Evolutionary conservation across 2,888 invertebrate species (phyloP).

Genomic region (Pseudococcus longispinus): DNA sequence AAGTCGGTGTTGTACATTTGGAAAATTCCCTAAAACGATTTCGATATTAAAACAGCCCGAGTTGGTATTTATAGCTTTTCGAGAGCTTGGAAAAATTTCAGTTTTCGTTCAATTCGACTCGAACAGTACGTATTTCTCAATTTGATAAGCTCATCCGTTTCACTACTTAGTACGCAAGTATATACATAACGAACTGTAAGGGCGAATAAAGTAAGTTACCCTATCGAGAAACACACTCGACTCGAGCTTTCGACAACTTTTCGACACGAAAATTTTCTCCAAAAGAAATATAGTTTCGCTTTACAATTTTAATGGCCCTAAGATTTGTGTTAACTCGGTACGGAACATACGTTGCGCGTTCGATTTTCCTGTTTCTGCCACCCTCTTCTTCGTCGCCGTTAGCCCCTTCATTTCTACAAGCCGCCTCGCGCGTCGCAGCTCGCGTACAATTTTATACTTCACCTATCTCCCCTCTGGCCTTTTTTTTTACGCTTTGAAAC

Average conservation of each 20-base stretch:
- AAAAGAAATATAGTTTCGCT: not conserved
- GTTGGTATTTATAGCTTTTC: conserved; percentile 14
- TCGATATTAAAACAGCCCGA: not conserved
- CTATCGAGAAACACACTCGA: not conserved
- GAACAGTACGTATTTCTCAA: not conserved
- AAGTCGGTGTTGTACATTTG: not conserved
- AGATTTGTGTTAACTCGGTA: conserved; percentile 6
- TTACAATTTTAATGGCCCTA: conserved; percentile 9
- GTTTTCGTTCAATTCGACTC: not conserved
- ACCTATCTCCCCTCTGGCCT: not conserved
- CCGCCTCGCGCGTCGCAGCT: not conserved
- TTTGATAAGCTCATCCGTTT: not conserved
- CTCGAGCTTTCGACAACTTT: not conserved
- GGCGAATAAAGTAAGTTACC: not conserved
- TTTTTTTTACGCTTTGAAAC: not conserved
- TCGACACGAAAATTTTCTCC: not conserved
- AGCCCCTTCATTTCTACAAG: not conserved
- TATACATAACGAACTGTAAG: not conserved
- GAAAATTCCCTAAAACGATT: not conserved
- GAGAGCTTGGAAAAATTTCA: not conserved
- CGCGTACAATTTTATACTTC: not conserved
- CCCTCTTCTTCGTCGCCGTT: not conserved
- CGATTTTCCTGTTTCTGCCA: not conserved
- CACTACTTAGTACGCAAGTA: not conserved
- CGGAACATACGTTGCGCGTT: not conserved